Evolutionary conservation across 2,888 invertebrate genomes (phyloP), one percentile per base, ranked within the genome.

Genomic region (Ormyrus labotus): DNA sequence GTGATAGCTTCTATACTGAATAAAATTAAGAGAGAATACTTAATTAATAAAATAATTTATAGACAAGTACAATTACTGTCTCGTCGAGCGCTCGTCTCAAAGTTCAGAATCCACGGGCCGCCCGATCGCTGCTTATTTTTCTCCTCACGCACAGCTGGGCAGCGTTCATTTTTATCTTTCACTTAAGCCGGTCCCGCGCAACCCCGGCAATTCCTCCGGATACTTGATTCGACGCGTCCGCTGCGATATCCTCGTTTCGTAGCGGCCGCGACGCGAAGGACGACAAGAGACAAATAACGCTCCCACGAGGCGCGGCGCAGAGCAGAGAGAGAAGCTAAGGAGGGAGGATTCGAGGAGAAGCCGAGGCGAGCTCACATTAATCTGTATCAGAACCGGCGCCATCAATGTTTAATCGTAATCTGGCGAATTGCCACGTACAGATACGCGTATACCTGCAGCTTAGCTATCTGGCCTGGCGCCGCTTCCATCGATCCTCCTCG

Each of bases 401-500:
- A 87, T 90, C 88, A 90, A 90, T 90, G 88, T 90, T 90, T 90
- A 90, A 90, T 89, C 88, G 87, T 88, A 90, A 90, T 90, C 88
- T 85, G 83, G 85, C 83, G 87, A 87, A 89, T 89, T 88, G 88
- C 88, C 83, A 76, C 79, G 82, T 77, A 80, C 81, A 80, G 53
- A 70, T 67, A 4, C 77, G 55, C n/a, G n/a, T 71, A 69, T 65
- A 47, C 9, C 34, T 70, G 73, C 45, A 64, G 71, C 67, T 58
- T 73, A 63, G 34, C 13, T 50, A 9, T 19, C 19, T 19, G 19
- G 19, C 19, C 2, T 19, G 19, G 19, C 13, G 63, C 47, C 8
- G 64, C 60, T 51, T 53, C n/a, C 74, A 81, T 81, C 71, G 70
- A 81, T 81, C 80, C 58, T 13, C 48, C 47, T 45, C 60, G 53